Evolutionary conservation across 2,888 invertebrate species (phyloP), one percentile per base, ranked within the genome.

Genomic region (Chorisops tibialis): DNA sequence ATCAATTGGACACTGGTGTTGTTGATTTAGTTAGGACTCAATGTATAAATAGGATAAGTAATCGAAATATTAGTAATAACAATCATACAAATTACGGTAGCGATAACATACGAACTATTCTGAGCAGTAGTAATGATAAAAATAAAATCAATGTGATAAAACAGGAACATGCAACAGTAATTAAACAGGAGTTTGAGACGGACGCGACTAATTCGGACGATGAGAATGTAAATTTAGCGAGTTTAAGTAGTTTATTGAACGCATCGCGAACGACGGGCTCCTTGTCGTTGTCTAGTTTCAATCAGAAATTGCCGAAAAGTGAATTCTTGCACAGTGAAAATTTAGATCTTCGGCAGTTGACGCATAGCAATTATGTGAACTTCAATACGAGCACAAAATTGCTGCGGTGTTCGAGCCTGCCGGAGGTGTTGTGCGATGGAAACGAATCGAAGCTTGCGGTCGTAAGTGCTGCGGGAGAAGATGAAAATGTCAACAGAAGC

Each of bases 201-300:
- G 74, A 74, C 24, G 74, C 74, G 59, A 74, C 75, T 64, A 68
- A 68, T 60, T 65, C 68, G 48, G 77, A 77, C 59, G 77, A 77
- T 65, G 77, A 77, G 48, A 75, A 77, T 65, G 75, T 77, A 4
- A 76, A 77, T 68, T 68, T 77, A 68, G 76, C 77, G 39, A 73
- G 76, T 65, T 67, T 77, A 60, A 77, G 77, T 68, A 77, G 68
- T 69, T 72, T 75, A 19, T 77, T 77, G 59, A 66, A 68, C 65
- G 67, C 67, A 38, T 65, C 63, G 45, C 11, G 39, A 41, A 48
- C 54, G 19, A 50, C 7, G 6, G 22, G n/a, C 14, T 18, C 56
- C 6, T n/a, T 18, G n/a, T 5, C 30, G 11, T 14, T 24, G 5
- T 14, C 19, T 14, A 14, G 35, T n/a, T 21, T 9, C 2, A 12